Evolutionary conservation across 2,888 invertebrate species (phyloP).

Genomic region (Deilephila porcellus): DNA sequence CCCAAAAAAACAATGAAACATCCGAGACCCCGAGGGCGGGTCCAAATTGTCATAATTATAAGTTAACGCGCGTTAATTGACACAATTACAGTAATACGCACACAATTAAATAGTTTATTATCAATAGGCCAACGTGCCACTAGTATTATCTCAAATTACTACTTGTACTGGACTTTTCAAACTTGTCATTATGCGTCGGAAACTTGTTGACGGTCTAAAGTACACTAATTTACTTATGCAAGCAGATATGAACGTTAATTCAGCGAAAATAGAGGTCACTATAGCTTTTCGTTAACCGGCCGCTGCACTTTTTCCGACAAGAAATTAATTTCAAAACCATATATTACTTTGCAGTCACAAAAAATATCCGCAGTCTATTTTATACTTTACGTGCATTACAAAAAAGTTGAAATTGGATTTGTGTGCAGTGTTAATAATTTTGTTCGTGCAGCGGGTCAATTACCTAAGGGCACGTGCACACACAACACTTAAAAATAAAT

Average conservation of each 20-base stretch:
- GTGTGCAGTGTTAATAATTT: constrained; percentile 30
- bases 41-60: constrained; percentile 62
- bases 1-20: background rate
- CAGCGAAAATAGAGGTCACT: background rate
- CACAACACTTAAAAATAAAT: constrained; percentile 28
- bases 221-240: background rate
- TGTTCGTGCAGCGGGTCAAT: constrained; percentile 48
- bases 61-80: constrained; percentile 62
- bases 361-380: constrained; percentile 29
- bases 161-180: constrained; percentile 52
- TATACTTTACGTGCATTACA: constrained; percentile 31
- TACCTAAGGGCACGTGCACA: constrained; percentile 57
- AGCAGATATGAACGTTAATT: constrained; percentile 2
- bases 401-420: constrained; percentile 38
- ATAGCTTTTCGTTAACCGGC: background rate
- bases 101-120: constrained; percentile 69
- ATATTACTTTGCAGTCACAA: constrained; percentile 35
- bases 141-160: constrained; percentile 69
- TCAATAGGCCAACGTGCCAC: constrained; percentile 59
- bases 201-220: constrained; percentile 32
- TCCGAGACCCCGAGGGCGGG: background rate
- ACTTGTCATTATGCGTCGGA: constrained; percentile 53
- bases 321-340: constrained; percentile 49
- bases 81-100: constrained; percentile 59
- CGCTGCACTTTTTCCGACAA: constrained; percentile 38